These are phyloP conservation scores for Zaprionus ghesquierei DNA, from an alignment of 1,140 invertebrate genomes.

Conservation along the genomic window DNA sequence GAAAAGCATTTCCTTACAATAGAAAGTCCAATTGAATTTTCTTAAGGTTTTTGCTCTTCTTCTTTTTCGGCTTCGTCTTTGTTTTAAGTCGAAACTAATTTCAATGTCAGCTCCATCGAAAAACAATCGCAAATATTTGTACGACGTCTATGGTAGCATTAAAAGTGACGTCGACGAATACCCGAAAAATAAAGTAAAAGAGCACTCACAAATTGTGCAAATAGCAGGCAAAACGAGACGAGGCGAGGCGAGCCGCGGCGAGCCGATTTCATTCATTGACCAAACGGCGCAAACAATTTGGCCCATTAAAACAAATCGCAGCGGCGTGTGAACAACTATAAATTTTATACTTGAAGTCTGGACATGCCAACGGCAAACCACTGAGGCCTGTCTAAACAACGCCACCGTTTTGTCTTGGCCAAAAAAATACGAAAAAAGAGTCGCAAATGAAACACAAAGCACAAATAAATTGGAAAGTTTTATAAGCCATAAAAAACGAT, in stretches of 20 bases:
- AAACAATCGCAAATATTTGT: conserved; percentile 52
- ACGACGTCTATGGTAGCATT: conserved; percentile 40
- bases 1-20: conserved; percentile 16
- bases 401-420: conserved; percentile 54
- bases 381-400: conserved; percentile 59
- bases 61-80: background rate
- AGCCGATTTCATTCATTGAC: conserved; percentile 51
- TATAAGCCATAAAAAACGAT: background rate
- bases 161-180: conserved; percentile 47
- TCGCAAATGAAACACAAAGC: conserved; percentile 14
- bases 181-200: conserved; percentile 32
- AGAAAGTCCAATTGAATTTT: background rate
- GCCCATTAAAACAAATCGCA: conserved; percentile 13
- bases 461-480: conserved; percentile 48
- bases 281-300: conserved; percentile 14
- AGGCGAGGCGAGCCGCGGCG: background rate
- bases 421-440: conserved; percentile 24
- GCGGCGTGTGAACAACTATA: conserved; percentile 57
- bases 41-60: background rate
- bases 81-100: background rate
- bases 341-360: background rate
- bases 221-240: conserved; percentile 7
- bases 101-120: conserved; percentile 59
- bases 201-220: conserved; percentile 24
- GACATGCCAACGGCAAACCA: conserved; percentile 21